These are phyloP conservation scores for Dryococelus australis DNA, from an alignment of 2,888 invertebrate genomes.

Conservation along the genomic window DNA sequence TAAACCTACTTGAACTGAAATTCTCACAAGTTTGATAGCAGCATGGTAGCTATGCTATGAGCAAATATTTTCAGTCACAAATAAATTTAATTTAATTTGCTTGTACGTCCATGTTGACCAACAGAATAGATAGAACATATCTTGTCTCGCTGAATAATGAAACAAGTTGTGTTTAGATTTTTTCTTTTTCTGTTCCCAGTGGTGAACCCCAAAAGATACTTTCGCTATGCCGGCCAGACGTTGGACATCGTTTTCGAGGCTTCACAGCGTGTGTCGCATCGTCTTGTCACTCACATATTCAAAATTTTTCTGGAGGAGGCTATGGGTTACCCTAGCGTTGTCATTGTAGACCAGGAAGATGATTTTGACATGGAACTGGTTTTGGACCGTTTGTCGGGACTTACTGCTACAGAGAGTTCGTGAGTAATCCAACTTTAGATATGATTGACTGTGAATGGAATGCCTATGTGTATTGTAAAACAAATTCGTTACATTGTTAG, in stretches of 20 bases:
- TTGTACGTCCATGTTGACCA: no score
- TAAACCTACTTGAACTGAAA: no score
- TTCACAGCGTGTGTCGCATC: conserved; percentile 64
- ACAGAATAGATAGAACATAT: no score
- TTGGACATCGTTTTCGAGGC: conserved; percentile 63
- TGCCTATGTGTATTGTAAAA: no score
- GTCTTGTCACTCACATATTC: conserved; percentile 65
- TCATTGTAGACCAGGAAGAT: conserved; percentile 56
- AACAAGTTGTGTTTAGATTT: neutral
- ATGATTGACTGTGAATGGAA: no score
- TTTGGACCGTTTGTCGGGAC: conserved; percentile 54
- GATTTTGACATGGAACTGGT: conserved; percentile 56
- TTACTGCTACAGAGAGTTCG: neutral
- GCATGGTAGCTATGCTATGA: no score
- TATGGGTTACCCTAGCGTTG: conserved; percentile 60
- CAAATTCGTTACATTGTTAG: no score
- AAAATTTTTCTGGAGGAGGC: conserved; percentile 65
- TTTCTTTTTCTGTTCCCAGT: neutral
- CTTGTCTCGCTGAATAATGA: no score
- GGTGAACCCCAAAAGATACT: conserved; percentile 57
- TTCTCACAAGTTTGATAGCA: no score
- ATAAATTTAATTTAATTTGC: no score
- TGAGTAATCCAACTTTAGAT: neutral
- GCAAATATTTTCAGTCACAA: no score
- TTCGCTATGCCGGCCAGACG: conserved; percentile 57